These are phyloP conservation scores for Junonia oenone DNA, from an alignment of 2,888 invertebrate species.

Conservation along the genomic window DNA sequence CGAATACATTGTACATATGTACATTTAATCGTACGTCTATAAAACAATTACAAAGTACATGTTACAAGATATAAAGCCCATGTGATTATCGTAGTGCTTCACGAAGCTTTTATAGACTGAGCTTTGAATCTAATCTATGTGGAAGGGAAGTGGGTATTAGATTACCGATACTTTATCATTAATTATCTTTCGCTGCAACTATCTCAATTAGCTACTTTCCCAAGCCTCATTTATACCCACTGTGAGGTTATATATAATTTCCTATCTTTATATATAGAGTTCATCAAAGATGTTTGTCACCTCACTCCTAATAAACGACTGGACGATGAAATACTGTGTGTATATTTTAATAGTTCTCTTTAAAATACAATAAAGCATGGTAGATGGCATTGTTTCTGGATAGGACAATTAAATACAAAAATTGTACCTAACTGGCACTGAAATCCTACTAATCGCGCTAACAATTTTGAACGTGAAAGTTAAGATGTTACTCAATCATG, in stretches of 20 bases:
- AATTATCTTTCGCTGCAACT: conserved; percentile 16
- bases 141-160: conserved; percentile 17
- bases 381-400: no score
- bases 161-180: conserved; percentile 16
- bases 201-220: conserved; percentile 18
- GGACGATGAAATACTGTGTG: no score
- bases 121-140: conserved; percentile 13
- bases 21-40: background rate
- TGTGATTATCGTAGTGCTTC: conserved; percentile 1
- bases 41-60: background rate
- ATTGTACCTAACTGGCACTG: background rate
- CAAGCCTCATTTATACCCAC: conserved; percentile 1
- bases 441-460: background rate
- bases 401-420: no score
- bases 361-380: no score
- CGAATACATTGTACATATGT: background rate
- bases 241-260: background rate
- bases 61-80: background rate
- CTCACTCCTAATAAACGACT: no score
- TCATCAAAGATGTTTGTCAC: no score
- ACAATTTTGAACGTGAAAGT: background rate
- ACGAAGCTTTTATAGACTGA: conserved; percentile 3
- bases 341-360: no score
- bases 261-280: background rate
- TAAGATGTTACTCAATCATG: background rate